These are phyloP conservation scores for Oryzias celebensis DNA, from an alignment of 2,113 vertebrate species.

Conservation along the genomic window DNA sequence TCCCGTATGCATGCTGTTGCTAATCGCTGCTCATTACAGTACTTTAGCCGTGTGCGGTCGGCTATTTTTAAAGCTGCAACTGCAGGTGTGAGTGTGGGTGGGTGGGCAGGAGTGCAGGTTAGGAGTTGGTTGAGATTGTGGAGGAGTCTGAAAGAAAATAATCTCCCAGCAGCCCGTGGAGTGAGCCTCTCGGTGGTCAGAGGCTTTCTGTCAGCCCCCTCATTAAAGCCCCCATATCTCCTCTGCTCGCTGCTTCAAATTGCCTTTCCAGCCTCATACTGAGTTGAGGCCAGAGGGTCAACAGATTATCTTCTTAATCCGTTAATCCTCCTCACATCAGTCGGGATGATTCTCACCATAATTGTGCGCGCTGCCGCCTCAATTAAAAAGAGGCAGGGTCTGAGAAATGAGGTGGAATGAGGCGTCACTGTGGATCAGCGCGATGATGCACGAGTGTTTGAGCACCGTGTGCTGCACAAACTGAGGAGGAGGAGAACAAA, in stretches of 20 bases:
- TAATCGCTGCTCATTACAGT: background rate
- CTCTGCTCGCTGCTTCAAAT: constrained; percentile 59
- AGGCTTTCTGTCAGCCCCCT: constrained; percentile 52
- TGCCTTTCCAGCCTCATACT: constrained; percentile 69
- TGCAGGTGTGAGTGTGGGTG: constrained; percentile 6
- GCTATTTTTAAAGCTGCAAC: background rate
- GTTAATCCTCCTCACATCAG: constrained; percentile 75
- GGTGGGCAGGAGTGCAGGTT: constrained; percentile 25
- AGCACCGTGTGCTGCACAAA: background rate
- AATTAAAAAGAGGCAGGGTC: constrained; percentile 64
- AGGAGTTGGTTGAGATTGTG: constrained; percentile 38
- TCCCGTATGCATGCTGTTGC: background rate
- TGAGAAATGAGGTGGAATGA: constrained; percentile 58
- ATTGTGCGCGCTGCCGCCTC: constrained; percentile 69
- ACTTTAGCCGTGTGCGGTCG: too few species aligned
- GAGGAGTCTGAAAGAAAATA: constrained; percentile 45
- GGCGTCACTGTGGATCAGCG: constrained; percentile 45
- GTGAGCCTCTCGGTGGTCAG: constrained; percentile 54
- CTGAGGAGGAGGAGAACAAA: background rate
- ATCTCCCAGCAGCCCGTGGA: constrained; percentile 47
- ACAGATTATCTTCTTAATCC: constrained; percentile 75
- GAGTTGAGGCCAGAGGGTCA: constrained; percentile 66
- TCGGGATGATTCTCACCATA: constrained; percentile 70
- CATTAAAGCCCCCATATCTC: constrained; percentile 62
- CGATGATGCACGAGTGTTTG: background rate